Evolutionary conservation across 2,797 vertebrate genomes (phyloP).

Genomic region (Rhinatrema bivittatum): DNA sequence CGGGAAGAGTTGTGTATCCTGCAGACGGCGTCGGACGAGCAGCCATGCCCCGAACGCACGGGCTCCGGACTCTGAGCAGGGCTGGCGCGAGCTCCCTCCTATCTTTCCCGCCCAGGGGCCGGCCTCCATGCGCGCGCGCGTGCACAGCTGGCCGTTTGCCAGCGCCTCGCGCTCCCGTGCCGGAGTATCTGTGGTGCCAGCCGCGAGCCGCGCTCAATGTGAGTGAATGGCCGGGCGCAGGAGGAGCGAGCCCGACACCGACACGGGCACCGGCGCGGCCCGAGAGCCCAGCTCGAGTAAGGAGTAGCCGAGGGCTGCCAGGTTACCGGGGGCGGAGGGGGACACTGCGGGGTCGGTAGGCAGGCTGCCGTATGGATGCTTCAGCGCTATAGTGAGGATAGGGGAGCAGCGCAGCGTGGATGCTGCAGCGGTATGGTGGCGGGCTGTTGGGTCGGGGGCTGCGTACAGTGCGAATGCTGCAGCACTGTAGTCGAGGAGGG

Average conservation of each 20-base stretch:
- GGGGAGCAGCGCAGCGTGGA: too few species aligned
- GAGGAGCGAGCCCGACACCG: background rate
- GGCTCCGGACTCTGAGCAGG: too few species aligned
- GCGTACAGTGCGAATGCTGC: too few species aligned
- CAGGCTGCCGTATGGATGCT: too few species aligned
- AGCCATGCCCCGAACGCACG: too few species aligned
- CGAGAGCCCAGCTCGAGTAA: background rate
- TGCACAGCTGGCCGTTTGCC: background rate
- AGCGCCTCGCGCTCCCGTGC: background rate
- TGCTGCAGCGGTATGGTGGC: too few species aligned
- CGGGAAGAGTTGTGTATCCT: too few species aligned
- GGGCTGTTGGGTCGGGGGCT: too few species aligned
- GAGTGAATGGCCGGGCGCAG: background rate
- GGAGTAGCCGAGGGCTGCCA: background rate
- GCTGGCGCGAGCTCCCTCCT: slow-evolving; percentile 8
- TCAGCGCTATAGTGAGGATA: too few species aligned
- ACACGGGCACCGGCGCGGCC: slow-evolving; percentile 22
- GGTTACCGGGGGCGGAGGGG: background rate
- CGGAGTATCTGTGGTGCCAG: background rate
- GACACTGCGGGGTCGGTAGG: background rate
- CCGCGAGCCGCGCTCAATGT: background rate
- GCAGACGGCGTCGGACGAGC: too few species aligned
- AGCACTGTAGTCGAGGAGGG: too few species aligned
- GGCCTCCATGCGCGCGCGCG: slow-evolving; percentile 2
- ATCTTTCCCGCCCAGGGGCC: slow-evolving; percentile 19